Evolutionary conservation across 2,888 invertebrate species (phyloP).

Genomic region (Volucella inanis): DNA sequence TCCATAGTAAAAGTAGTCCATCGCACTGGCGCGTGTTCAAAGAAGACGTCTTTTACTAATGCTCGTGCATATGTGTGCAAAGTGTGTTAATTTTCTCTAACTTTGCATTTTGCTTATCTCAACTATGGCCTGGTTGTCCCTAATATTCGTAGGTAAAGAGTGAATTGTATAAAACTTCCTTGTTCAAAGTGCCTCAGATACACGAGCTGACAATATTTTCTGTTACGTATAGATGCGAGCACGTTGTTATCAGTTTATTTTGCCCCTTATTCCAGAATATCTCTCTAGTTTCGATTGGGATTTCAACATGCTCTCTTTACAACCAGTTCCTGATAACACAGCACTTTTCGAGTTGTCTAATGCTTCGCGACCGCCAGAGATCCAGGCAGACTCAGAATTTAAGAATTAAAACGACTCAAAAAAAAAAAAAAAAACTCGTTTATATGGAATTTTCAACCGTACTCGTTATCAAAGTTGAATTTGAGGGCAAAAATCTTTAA

Average conservation of each 20-base stretch:
- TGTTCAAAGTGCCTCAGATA: not conserved
- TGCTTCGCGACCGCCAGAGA: not conserved
- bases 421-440: too few species aligned
- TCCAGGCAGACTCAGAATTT: constrained; percentile 27
- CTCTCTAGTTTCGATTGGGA: constrained; percentile 1
- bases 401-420: not conserved
- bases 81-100: not conserved
- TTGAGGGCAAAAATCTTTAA: too few species aligned
- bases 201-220: not conserved
- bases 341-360: constrained; percentile 22
- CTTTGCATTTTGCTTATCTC: not conserved
- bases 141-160: not conserved
- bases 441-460: too few species aligned
- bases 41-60: not conserved
- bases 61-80: too few species aligned
- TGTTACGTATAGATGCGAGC: constrained; percentile 17
- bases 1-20: constrained; percentile 3
- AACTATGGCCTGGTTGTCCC: not conserved
- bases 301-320: constrained; percentile 20
- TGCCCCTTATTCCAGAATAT: constrained; percentile 32
- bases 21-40: not conserved
- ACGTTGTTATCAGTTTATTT: constrained; percentile 49
- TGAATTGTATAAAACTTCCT: constrained; percentile 17
- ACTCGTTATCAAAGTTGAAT: too few species aligned
- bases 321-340: constrained; percentile 51